Percentiles rank a stretch among this genome's conserved stretches.
These are phyloP conservation scores for Lucifuga dentata DNA, from an alignment of 2,113 vertebrate genomes.

Conservation along the genomic window DNA sequence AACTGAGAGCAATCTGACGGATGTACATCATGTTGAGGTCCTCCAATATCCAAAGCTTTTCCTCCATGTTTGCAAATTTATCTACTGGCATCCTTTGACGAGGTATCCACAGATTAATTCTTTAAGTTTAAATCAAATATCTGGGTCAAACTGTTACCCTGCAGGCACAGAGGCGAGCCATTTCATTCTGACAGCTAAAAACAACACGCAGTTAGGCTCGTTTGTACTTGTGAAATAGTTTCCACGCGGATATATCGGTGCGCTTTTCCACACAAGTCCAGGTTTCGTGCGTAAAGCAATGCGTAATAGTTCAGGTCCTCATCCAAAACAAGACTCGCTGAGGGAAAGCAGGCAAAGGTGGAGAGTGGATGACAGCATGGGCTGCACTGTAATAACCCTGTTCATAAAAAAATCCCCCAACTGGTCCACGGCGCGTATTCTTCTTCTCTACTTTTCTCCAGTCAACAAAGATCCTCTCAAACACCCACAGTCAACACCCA, in stretches of 20 bases:
- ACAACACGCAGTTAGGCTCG: too few species aligned
- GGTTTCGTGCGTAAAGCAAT: constrained; percentile 47
- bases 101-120: constrained; percentile 17
- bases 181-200: constrained; percentile 38
- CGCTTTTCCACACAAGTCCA: not conserved
- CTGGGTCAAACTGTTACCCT: constrained; percentile 12
- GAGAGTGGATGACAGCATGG: constrained; percentile 52
- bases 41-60: constrained; percentile 92
- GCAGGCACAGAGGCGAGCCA: constrained; percentile 30
- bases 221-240: not conserved
- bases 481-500: constrained; percentile 75
- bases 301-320: constrained; percentile 59
- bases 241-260: not conserved
- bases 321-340: constrained; percentile 50
- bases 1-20: constrained; percentile 93
- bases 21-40: constrained; percentile 98
- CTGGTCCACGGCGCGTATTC: constrained; percentile 57
- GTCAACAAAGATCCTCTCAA: constrained; percentile 72
- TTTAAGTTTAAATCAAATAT: not conserved
- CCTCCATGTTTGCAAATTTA: constrained; percentile 88
- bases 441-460: constrained; percentile 62
- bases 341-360: constrained; percentile 26
- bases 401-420: constrained; percentile 30
- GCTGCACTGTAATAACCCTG: constrained; percentile 47
- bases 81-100: constrained; percentile 77